Conservation (phyloP, 2,888 invertebrate genomes). For the Rutpela maculata region DNA sequence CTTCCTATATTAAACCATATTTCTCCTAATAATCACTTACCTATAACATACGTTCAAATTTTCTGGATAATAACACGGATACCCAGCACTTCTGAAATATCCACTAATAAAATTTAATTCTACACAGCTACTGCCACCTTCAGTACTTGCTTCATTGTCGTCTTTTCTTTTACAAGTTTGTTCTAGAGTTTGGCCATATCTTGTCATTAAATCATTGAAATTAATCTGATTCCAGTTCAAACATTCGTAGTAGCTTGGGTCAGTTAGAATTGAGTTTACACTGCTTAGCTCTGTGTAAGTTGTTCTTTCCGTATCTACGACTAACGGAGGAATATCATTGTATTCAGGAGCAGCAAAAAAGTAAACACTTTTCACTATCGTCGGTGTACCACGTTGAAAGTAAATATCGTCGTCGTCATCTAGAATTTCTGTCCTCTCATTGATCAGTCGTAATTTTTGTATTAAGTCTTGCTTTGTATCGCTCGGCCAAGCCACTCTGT, state of each 20-base stretch:
- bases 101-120: conserved; percentile 68
- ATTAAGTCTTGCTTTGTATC: conserved; percentile 46
- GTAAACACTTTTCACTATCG: conserved; percentile 64
- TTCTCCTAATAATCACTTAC: conserved; percentile 62
- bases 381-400: conserved; percentile 25
- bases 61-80: conserved; percentile 73
- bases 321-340: conserved; percentile 46
- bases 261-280: conserved; percentile 56
- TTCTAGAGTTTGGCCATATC: conserved; percentile 53
- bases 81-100: conserved; percentile 72
- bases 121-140: conserved; percentile 61
- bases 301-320: conserved; percentile 65
- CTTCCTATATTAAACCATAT: too few relatives aligned
- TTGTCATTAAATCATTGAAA: conserved; percentile 50
- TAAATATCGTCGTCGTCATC: conserved; percentile 41
- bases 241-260: conserved; percentile 58
- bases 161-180: conserved; percentile 49
- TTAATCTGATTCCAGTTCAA: conserved; percentile 61
- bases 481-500: conserved; percentile 59
- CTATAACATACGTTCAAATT: conserved; percentile 74
- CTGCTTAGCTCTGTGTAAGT: conserved; percentile 65
- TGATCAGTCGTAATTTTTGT: conserved; percentile 59
- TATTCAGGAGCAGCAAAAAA: conserved; percentile 64
- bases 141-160: conserved; percentile 12
- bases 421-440: conserved; percentile 58